phyloP scores from a whole-genome alignment of 2,797 vertebrate species.

The Odontamblyopus lacepedii region DNA sequence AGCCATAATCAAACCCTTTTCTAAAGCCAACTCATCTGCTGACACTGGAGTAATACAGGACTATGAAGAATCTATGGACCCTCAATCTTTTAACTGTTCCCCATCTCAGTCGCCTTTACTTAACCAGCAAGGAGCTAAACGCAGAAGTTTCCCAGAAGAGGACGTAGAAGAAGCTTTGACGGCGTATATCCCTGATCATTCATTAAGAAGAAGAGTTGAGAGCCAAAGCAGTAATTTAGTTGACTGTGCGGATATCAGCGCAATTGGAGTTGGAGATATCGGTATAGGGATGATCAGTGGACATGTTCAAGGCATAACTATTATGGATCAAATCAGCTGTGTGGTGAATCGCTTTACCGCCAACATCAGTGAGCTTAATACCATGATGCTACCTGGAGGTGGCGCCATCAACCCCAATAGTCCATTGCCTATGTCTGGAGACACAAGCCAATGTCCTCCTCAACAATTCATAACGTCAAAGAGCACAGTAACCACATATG shows the following conservation, averaged over 20 bases:
- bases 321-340: slow-evolving; percentile 98
- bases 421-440: slow-evolving; percentile 24
- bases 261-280: slow-evolving; percentile 62
- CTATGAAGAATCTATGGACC: slow-evolving; percentile 79
- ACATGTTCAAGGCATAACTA: slow-evolving; percentile 86
- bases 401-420: slow-evolving; percentile 43
- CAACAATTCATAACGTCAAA: slow-evolving; percentile 78
- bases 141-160: slow-evolving; percentile 75
- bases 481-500: slow-evolving; percentile 88
- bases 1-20: slow-evolving; percentile 97
- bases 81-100: slow-evolving; percentile 81
- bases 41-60: slow-evolving; percentile 78
- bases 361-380: slow-evolving; percentile 97
- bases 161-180: slow-evolving; percentile 62
- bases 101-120: slow-evolving; percentile 84
- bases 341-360: slow-evolving; percentile 96
- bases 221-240: slow-evolving; percentile 17
- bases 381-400: slow-evolving; percentile 92
- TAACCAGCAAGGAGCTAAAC: slow-evolving; percentile 81
- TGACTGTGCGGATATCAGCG: slow-evolving; percentile 47
- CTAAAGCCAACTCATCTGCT: slow-evolving; percentile 79
- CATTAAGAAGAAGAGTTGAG: slow-evolving; percentile 49
- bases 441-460: slow-evolving; percentile 72
- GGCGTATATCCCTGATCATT: slow-evolving; percentile 79
- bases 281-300: slow-evolving; percentile 68